Conservation (phyloP, 1,140 invertebrate species). For the Ceratina calcarata region DNA sequence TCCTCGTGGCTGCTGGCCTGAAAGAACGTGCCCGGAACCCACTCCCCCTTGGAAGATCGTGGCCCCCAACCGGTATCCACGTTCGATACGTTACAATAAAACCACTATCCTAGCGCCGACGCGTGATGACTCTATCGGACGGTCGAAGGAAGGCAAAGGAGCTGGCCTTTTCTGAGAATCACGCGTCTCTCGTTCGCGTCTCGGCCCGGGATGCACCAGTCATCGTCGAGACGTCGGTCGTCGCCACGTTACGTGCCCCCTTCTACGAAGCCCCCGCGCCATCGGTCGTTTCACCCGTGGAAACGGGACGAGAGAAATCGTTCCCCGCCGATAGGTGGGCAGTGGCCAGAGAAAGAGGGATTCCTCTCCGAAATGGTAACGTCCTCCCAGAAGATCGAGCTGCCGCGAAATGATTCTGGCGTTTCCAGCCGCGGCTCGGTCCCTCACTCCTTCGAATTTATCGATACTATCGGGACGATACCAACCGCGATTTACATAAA, state of each 20-base stretch:
- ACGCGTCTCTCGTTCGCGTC: slow-evolving; percentile 59
- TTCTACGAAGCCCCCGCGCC: slow-evolving; percentile 1
- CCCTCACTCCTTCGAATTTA: slow-evolving; percentile 52
- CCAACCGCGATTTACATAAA: slow-evolving; percentile 33
- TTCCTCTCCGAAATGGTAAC: slow-evolving; percentile 34
- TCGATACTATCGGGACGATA: slow-evolving; percentile 55
- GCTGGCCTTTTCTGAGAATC: slow-evolving; percentile 64
- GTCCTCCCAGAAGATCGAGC: slow-evolving; percentile 59
- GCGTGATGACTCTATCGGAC: slow-evolving; percentile 68
- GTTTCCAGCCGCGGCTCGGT: slow-evolving; percentile 47
- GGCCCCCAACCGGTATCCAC: slow-evolving; percentile 51
- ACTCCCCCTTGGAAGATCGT: slow-evolving; percentile 16
- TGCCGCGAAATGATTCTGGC: slow-evolving; percentile 64
- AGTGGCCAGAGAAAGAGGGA: not conserved
- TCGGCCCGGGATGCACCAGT: slow-evolving; percentile 61
- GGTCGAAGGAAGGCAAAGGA: slow-evolving; percentile 2
- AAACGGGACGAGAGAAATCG: slow-evolving; percentile 43
- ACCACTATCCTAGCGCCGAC: slow-evolving; percentile 68
- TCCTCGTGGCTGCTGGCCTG: slow-evolving; percentile 39
- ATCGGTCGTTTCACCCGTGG: slow-evolving; percentile 24
- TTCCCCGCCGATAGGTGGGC: not conserved
- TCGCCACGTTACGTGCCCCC: slow-evolving; percentile 59
- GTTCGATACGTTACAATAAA: slow-evolving; percentile 70
- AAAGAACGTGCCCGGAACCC: slow-evolving; percentile 46
- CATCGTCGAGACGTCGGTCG: slow-evolving; percentile 66